A percentile compares a stretch with the other conserved stretches of the same genome.
These are phyloP conservation scores for Brachypalpus laphriformis DNA, from an alignment of 2,888 invertebrate species.

Conservation along the genomic window DNA sequence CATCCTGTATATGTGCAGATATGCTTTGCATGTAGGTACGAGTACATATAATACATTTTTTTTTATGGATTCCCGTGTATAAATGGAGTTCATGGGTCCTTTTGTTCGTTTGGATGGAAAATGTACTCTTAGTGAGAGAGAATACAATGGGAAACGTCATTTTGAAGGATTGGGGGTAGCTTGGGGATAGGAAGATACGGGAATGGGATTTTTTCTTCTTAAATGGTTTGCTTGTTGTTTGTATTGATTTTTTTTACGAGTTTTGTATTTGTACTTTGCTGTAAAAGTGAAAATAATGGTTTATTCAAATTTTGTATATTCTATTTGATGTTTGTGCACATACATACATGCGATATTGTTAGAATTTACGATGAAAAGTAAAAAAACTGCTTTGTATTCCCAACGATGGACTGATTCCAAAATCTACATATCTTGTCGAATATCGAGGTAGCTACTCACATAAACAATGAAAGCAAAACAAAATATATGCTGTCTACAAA, in stretches of 20 bases:
- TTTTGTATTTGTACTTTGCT: background rate
- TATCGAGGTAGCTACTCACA: too few relatives aligned
- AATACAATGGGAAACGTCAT: conserved; percentile 73
- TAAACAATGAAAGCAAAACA: too few relatives aligned
- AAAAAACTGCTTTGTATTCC: too few relatives aligned
- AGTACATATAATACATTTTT: too few relatives aligned
- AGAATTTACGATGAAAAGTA: too few relatives aligned
- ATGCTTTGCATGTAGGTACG: conserved; percentile 62
- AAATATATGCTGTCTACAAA: too few relatives aligned
- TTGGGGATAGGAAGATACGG: conserved; percentile 1
- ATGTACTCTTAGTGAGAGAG: conserved; percentile 66
- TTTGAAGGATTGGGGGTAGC: conserved; percentile 64
- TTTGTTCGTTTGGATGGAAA: conserved; percentile 67
- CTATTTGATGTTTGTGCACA: background rate
- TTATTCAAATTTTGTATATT: conserved; percentile 3
- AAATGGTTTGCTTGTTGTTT: conserved; percentile 43
- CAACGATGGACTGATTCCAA: too few relatives aligned
- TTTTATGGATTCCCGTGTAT: conserved; percentile 38
- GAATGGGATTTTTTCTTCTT: conserved; percentile 10
- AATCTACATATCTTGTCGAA: too few relatives aligned
- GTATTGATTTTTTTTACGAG: conserved; percentile 7
- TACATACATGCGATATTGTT: too few relatives aligned
- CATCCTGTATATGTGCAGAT: conserved; percentile 63
- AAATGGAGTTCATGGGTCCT: conserved; percentile 73
- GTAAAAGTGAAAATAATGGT: conserved; percentile 7